Conservation (phyloP, 1,140 invertebrate species). For the Nasonia longicornis region DNA sequence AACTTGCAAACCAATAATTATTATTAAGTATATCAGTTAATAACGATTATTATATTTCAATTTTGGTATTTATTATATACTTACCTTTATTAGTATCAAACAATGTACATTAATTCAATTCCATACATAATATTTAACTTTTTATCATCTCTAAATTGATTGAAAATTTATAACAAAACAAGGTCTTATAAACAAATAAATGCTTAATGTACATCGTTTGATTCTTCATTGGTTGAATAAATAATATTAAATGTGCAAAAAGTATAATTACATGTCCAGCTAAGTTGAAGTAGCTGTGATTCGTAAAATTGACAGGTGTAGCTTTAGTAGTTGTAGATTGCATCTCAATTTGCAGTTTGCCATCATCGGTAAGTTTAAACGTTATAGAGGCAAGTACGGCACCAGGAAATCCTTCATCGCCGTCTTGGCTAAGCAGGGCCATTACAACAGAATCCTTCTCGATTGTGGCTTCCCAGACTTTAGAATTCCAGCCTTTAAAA, state of each 20-base stretch:
- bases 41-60: too few species aligned
- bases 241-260: neutral
- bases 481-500: conserved; percentile 86
- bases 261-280: conserved; percentile 78
- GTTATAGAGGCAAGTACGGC: conserved; percentile 75
- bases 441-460: conserved; percentile 64
- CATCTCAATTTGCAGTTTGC: conserved; percentile 80
- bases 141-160: neutral
- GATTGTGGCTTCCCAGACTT: conserved; percentile 71
- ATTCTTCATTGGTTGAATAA: neutral
- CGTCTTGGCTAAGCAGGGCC: conserved; percentile 79
- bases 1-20: too few species aligned
- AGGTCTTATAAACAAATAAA: neutral
- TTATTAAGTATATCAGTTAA: too few species aligned
- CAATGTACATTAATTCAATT: neutral
- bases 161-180: too few species aligned
- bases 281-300: conserved; percentile 95
- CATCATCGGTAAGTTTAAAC: conserved; percentile 80
- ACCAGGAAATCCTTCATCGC: conserved; percentile 91
- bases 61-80: neutral
- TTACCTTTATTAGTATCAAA: neutral
- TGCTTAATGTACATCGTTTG: too few species aligned
- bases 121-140: neutral
- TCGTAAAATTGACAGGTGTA: conserved; percentile 91
- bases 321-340: conserved; percentile 79